Evolutionary conservation across 2,113 vertebrate species (phyloP).

Genomic region (Melanotaenia duboulayi): DNA sequence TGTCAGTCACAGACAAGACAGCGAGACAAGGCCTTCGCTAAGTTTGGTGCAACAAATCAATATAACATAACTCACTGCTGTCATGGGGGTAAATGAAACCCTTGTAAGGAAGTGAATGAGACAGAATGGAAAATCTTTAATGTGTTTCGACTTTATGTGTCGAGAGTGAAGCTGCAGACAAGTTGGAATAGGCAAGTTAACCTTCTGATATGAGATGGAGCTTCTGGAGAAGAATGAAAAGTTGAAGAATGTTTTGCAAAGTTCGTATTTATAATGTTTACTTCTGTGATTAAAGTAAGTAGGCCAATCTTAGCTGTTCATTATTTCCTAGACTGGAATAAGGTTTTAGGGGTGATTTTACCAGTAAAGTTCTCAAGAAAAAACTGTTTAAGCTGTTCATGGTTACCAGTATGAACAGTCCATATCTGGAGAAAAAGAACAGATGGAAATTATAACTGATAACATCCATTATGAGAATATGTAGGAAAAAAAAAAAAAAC

Average conservation of each 20-base stretch:
- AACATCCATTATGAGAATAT: no score
- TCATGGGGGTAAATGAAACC: slow-evolving; percentile 40
- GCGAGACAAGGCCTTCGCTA: slow-evolving; percentile 24
- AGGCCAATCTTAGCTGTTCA: neutral
- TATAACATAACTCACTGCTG: slow-evolving; percentile 49
- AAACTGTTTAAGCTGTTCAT: no score
- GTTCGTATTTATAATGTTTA: neutral
- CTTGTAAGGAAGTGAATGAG: slow-evolving; percentile 37
- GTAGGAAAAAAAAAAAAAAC: no score
- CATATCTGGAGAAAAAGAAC: no score
- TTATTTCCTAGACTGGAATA: no score
- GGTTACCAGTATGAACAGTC: no score
- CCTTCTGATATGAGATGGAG: neutral
- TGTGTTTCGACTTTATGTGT: slow-evolving; percentile 4
- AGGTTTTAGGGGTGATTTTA: no score
- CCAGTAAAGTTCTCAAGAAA: no score
- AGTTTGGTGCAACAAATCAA: slow-evolving; percentile 52
- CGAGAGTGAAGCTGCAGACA: slow-evolving; percentile 24
- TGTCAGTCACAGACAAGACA: slow-evolving; percentile 63
- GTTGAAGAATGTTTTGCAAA: neutral
- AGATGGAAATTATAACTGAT: no score
- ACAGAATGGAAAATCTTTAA: slow-evolving; percentile 24
- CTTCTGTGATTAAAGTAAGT: no score
- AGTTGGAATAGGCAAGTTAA: neutral
- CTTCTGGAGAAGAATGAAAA: neutral